Base-by-base conservation (phyloP, 2,113 vertebrate genomes). In the Bostrychus sinensis region DNA sequence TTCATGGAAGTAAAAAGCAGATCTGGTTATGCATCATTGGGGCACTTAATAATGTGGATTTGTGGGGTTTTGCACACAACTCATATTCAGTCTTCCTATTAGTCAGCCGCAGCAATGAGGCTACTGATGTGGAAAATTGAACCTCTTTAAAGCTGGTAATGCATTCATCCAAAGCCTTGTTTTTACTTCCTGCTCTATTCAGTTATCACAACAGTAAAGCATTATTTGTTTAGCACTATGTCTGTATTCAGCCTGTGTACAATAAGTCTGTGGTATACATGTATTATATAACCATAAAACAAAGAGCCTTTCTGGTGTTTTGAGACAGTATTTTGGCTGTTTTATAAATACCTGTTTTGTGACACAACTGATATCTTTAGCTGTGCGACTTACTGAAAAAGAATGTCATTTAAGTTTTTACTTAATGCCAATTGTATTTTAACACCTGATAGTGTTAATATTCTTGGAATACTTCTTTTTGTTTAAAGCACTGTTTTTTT, bases 241-340 rank as follows among this genome's bases (percentile, higher is more conserved):
- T 82, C 57, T 76, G 70, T 73, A 65, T 67, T 50, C 25, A 62
- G 25, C 3, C 36, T 46, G 19, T 82, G 28, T 70, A 30, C 55
- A 75, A 84, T 85, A 39, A 68, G 67, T 74, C 56, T 84, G 71
- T 75, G 72, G 65, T 72, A 71, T 75, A 81, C 79, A 75, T 70
- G 41, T 73, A 50, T 86, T 80, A 83, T 70, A 34, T 82, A 86
- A 84, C 70, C 37, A 6, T 22, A 11, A 42, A 78, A 86, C 78
- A 86, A 86, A 81, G 50, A 80, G 45, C 54, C 39, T 75, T 45
- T 70, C 20, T 78, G 36, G 64, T 66, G 37, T 12, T 46, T n/a
- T 37, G 37, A 11, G 19, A 71, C 14, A 42, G 58, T 37, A 51
- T 70, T 65, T 50, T 66, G 41, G 56, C 26, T 58, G 25, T 56